Base-by-base conservation (phyloP, 2,888 invertebrate genomes). In the Oligia latruncula region DNA sequence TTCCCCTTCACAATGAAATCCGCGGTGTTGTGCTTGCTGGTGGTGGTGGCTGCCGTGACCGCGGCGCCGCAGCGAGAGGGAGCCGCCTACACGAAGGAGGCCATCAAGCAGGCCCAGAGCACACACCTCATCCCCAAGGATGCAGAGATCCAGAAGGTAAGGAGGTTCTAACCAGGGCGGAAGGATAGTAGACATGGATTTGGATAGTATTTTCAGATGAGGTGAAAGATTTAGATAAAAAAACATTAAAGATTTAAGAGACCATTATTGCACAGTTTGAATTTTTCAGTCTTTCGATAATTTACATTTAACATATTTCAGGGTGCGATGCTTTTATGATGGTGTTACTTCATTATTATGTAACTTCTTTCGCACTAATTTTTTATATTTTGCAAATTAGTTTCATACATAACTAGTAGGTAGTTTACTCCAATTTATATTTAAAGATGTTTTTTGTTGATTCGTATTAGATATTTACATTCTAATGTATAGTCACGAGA, bases 71-170 rank as follows among this genome's bases (percentile, higher is more conserved):
- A 98, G 93, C 98, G 98, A 89, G 98, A 98, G 93, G 99, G 99
- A 0, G 98, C 98, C 68, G 98, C 98, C 81, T 98, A 98, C 96
- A 98, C 98, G 91, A 98, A 98, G 92, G 98, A 99, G 93, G 99
- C 98, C 74, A 98, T 99, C 94, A 97, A 98, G 84, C 98, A 99
- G 95, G 98, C 98, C 0, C 98, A 98, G 95, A 98, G 98, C 95
- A 98, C 98, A 8, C 98, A 98, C 92, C 97, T 99, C 83, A 98
- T 98, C 90, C 99, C 99, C 29, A 98, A 98, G 93, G 98, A 98
- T 93, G 98, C 98, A 62, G 98, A 98, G 92, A 99, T 99, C 86
- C 98, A 98, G 95, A 98, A 98, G 95, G 98, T 98, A 90, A 81
- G 86, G 86, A 4, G 8, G 58, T n/a, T 76, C 15, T 55, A 13